Conservation (phyloP, 2,888 invertebrate species). For the Vanessa cardui region DNA sequence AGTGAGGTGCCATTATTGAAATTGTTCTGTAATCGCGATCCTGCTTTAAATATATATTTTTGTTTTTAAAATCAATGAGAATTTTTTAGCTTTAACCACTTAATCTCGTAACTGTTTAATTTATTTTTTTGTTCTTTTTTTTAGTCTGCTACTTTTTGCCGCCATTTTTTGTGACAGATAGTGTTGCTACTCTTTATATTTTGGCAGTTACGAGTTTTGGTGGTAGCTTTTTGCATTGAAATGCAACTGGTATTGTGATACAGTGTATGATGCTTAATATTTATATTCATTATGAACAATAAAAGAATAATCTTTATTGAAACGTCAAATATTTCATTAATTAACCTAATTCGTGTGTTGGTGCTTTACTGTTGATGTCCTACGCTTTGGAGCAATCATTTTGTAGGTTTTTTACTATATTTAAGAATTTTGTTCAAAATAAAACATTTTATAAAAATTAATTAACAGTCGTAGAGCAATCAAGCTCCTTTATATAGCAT, state of each 20-base stretch:
- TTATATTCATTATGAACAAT: conserved; percentile 74
- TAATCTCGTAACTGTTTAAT: conserved; percentile 38
- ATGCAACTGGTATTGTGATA: conserved; percentile 75
- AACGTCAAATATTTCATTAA: conserved; percentile 71
- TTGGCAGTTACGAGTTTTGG: conserved; percentile 58
- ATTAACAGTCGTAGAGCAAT: too few species aligned
- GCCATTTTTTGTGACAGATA: conserved; percentile 3
- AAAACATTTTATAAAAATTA: too few species aligned
- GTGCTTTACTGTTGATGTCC: conserved; percentile 24
- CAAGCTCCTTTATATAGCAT: background rate
- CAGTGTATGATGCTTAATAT: conserved; percentile 75
- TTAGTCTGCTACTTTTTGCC: background rate
- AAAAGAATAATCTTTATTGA: conserved; percentile 72
- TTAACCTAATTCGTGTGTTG: conserved; percentile 54
- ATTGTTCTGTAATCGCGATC: conserved; percentile 64
- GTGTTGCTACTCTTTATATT: conserved; percentile 20
- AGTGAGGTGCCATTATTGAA: conserved; percentile 78
- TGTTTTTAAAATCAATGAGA: conserved; percentile 38
- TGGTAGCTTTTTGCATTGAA: conserved; percentile 48
- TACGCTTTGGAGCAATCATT: conserved; percentile 18
- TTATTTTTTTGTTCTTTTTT: conserved; percentile 4
- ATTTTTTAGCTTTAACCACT: conserved; percentile 22
- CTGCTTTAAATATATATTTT: conserved; percentile 54
- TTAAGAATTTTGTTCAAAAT: background rate
- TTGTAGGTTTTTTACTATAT: background rate